Conservation (phyloP, 2,888 invertebrate genomes). For the Endomychus coccineus region DNA sequence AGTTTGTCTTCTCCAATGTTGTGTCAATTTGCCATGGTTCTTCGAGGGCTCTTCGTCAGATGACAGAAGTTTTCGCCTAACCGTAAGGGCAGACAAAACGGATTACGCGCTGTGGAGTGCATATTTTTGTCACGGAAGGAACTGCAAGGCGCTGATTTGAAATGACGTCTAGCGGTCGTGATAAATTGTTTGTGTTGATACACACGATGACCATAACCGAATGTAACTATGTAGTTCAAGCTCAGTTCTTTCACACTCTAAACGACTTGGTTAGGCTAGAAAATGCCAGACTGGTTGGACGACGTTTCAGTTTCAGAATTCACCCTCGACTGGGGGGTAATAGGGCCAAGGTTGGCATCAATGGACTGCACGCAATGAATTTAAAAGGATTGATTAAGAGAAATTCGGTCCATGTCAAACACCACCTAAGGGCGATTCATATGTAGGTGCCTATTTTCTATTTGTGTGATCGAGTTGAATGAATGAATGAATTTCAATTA, state of each 20-base stretch:
- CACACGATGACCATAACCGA: conserved; percentile 45
- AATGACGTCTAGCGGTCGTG: conserved; percentile 25
- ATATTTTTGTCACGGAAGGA: conserved; percentile 38
- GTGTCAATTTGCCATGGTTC: conserved; percentile 28
- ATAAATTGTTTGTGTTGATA: conserved; percentile 31
- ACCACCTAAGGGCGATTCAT: conserved; percentile 39
- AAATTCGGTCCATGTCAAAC: conserved; percentile 35
- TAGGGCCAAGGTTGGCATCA: conserved; percentile 29
- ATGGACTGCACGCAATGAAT: conserved; percentile 29
- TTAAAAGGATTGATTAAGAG: conserved; percentile 37
- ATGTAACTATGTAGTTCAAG: conserved; percentile 40
- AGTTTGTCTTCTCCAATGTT: too few relatives aligned
- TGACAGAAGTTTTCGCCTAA: conserved; percentile 39
- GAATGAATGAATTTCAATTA: too few relatives aligned
- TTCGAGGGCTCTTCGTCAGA: conserved; percentile 37
- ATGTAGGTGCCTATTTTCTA: conserved; percentile 33
- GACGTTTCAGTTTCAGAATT: conserved; percentile 32
- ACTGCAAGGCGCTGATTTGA: conserved; percentile 36
- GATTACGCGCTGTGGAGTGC: conserved; percentile 26
- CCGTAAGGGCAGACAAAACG: conserved; percentile 35
- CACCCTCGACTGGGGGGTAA: conserved; percentile 30
- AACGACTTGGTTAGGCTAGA: conserved; percentile 22
- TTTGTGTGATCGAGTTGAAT: neutral
- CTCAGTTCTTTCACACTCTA: conserved; percentile 42
- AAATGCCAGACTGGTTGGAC: conserved; percentile 33